Percentiles rank a stretch among this genome's conserved stretches.
Evolutionary conservation across 1,140 invertebrate genomes (phyloP).

Genomic region (Sinonovacula constricta): DNA sequence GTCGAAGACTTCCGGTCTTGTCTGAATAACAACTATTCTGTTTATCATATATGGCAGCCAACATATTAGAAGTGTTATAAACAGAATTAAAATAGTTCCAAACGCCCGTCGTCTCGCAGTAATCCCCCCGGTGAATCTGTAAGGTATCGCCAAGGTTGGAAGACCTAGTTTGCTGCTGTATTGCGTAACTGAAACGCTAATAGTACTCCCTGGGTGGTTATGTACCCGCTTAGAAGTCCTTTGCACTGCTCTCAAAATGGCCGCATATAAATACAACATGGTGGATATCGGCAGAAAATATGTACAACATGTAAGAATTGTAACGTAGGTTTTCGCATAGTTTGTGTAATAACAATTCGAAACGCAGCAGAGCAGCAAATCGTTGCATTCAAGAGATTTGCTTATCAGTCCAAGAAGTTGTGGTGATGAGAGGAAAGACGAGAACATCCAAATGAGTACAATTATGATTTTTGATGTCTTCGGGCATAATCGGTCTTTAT

Average conservation of each 20-base stretch:
- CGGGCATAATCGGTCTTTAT: slow-evolving; percentile 18
- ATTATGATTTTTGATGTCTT: slow-evolving; percentile 18
- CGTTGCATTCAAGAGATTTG: neutral
- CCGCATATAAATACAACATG: slow-evolving; percentile 40
- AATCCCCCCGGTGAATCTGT: slow-evolving; percentile 30
- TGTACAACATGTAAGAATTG: slow-evolving; percentile 5
- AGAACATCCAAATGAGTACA: slow-evolving; percentile 12
- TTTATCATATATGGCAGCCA: slow-evolving; percentile 32
- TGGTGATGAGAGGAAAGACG: neutral
- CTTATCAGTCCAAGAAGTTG: slow-evolving; percentile 15
- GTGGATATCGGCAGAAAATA: slow-evolving; percentile 20
- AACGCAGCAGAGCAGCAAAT: neutral
- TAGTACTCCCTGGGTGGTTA: slow-evolving; percentile 28
- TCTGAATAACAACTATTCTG: neutral
- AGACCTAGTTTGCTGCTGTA: slow-evolving; percentile 48
- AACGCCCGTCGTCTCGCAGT: slow-evolving; percentile 41
- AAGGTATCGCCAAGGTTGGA: slow-evolving; percentile 30
- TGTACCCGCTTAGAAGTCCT: slow-evolving; percentile 28
- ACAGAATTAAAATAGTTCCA: slow-evolving; percentile 41
- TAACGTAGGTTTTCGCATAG: slow-evolving; percentile 3
- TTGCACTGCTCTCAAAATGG: slow-evolving; percentile 39
- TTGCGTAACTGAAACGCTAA: slow-evolving; percentile 44
- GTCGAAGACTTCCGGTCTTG: neutral
- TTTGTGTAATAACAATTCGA: neutral
- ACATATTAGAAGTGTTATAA: slow-evolving; percentile 30